Conservation (phyloP, 1,140 invertebrate genomes). For the Episyrphus balteatus region DNA sequence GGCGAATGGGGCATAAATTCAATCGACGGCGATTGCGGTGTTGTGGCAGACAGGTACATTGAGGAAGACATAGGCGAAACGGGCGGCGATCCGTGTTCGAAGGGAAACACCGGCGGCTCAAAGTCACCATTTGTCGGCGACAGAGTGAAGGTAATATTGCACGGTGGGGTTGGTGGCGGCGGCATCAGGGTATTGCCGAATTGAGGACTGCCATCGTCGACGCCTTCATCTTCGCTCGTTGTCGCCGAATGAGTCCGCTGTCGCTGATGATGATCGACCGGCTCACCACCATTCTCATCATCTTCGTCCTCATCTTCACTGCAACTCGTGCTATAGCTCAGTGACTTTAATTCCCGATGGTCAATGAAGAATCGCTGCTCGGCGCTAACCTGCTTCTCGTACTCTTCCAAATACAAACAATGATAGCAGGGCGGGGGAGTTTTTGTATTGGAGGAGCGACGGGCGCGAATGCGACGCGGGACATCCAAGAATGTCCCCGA, state of each 20-base stretch:
- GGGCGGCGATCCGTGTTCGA: constrained; percentile 39
- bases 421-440: constrained; percentile 51
- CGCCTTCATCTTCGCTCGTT: constrained; percentile 29
- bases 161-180: constrained; percentile 28
- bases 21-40: constrained; percentile 42
- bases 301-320: constrained; percentile 44
- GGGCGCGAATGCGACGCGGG: constrained; percentile 48
- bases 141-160: constrained; percentile 57
- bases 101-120: constrained; percentile 27
- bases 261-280: constrained; percentile 11
- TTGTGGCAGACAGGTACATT: constrained; percentile 17
- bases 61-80: constrained; percentile 37
- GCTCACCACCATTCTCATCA: constrained; percentile 35
- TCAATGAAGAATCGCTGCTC: constrained; percentile 28
- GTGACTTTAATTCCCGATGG: constrained; percentile 36
- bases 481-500: constrained; percentile 54
- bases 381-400: constrained; percentile 43
- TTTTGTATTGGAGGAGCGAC: constrained; percentile 45
- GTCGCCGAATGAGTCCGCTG: constrained; percentile 27
- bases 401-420: constrained; percentile 52
- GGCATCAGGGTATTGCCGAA: constrained; percentile 29
- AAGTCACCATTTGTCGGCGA: constrained; percentile 41
- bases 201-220: constrained; percentile 28
- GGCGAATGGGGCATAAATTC: constrained; percentile 40
- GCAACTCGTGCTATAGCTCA: constrained; percentile 35